Percentiles rank a stretch among this genome's conserved stretches.
phyloP scores from a whole-genome alignment of 2,797 vertebrate genomes.

The Pseudotriccus pelzelni region DNA sequence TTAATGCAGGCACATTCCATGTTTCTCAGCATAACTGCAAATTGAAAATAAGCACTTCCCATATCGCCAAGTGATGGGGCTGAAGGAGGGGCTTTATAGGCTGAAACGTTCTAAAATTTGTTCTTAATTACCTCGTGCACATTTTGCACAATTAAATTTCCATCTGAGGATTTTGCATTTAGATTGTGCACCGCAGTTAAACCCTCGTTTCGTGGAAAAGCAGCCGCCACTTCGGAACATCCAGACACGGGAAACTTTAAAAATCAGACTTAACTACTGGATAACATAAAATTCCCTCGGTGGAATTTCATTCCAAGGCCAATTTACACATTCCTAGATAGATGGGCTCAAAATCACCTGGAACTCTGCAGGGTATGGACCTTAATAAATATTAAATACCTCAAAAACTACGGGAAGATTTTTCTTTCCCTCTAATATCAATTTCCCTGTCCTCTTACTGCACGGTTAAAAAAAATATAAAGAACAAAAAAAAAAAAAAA shows the following conservation, averaged over 20 bases:
- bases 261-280: slow-evolving; percentile 77
- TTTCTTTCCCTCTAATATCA: slow-evolving; percentile 69
- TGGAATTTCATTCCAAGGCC: slow-evolving; percentile 69
- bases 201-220: slow-evolving; percentile 49
- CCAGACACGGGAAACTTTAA: slow-evolving; percentile 61
- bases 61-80: slow-evolving; percentile 56
- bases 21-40: slow-evolving; percentile 74
- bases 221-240: slow-evolving; percentile 10
- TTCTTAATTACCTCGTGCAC: slow-evolving; percentile 77
- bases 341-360: slow-evolving; percentile 73
- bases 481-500: slow-evolving; percentile 51
- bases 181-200: slow-evolving; percentile 68
- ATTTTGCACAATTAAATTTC: slow-evolving; percentile 79
- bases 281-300: slow-evolving; percentile 73
- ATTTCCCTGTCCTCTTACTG: slow-evolving; percentile 62
- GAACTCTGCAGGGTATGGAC: slow-evolving; percentile 65
- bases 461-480: background rate
- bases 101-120: slow-evolving; percentile 76
- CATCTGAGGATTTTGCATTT: slow-evolving; percentile 75
- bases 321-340: slow-evolving; percentile 70
- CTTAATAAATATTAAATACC: slow-evolving; percentile 82
- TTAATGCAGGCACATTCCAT: slow-evolving; percentile 69
- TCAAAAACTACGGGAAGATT: slow-evolving; percentile 69
- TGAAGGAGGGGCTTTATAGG: slow-evolving; percentile 72
- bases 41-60: slow-evolving; percentile 76